Evolutionary conservation across 1,140 invertebrate genomes (phyloP).

Genomic region (Tetragonula clypearis): DNA sequence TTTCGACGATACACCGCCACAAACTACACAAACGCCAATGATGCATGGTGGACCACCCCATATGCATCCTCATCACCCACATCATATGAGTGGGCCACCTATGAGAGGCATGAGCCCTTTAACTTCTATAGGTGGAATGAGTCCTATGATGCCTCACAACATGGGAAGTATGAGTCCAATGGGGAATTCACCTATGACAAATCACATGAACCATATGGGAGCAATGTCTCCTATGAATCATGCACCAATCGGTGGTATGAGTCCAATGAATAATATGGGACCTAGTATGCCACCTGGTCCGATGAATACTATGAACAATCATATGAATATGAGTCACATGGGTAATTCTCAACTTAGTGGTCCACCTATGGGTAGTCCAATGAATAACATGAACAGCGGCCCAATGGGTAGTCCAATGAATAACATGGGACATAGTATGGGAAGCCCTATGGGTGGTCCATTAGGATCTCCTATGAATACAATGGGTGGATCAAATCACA

Average conservation of each 20-base stretch:
- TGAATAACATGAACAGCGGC: slow-evolving; percentile 86
- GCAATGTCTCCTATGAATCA: slow-evolving; percentile 84
- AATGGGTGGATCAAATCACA: slow-evolving; percentile 78
- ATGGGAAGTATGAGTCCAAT: slow-evolving; percentile 81
- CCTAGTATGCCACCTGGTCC: slow-evolving; percentile 83
- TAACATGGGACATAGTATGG: slow-evolving; percentile 80
- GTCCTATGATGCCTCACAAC: slow-evolving; percentile 84
- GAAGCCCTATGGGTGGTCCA: slow-evolving; percentile 80
- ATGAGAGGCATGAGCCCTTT: slow-evolving; percentile 82
- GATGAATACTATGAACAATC: slow-evolving; percentile 83
- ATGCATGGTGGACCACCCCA: slow-evolving; percentile 84
- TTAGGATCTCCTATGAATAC: slow-evolving; percentile 80
- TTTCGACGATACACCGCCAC: slow-evolving; percentile 94
- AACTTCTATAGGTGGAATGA: slow-evolving; percentile 87
- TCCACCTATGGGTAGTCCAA: slow-evolving; percentile 87
- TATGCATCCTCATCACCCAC: slow-evolving; percentile 82
- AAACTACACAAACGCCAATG: slow-evolving; percentile 83
- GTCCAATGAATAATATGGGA: slow-evolving; percentile 87
- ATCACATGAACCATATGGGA: slow-evolving; percentile 86
- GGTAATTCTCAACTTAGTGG: slow-evolving; percentile 86
- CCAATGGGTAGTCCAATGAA: slow-evolving; percentile 85
- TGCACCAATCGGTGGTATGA: slow-evolving; percentile 84
- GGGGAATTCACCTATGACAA: slow-evolving; percentile 78
- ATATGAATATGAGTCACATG: slow-evolving; percentile 89
- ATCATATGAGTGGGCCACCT: slow-evolving; percentile 85